These are phyloP conservation scores for Sphaeridia pumilis DNA, from an alignment of 2,888 invertebrate genomes.

Conservation along the genomic window DNA sequence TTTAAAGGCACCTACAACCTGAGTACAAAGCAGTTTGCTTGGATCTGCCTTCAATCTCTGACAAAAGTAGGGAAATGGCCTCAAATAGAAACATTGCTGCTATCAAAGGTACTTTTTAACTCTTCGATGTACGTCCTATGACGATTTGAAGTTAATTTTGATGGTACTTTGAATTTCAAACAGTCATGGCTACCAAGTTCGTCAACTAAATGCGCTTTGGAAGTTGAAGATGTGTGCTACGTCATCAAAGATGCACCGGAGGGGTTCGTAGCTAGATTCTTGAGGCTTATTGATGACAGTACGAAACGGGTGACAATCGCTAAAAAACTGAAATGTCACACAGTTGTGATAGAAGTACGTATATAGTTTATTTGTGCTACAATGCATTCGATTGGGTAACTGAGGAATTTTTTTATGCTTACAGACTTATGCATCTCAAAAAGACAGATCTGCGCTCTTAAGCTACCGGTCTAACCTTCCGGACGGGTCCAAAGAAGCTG, in stretches of 20 bases:
- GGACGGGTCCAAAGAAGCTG: constrained; percentile 57
- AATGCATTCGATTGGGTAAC: background rate
- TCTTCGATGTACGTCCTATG: background rate
- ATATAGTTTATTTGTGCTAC: background rate
- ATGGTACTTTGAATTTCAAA: background rate
- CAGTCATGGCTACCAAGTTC: constrained; percentile 44
- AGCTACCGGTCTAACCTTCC: constrained; percentile 52
- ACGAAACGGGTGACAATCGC: constrained; percentile 52
- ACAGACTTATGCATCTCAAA: constrained; percentile 46
- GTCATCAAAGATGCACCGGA: constrained; percentile 42
- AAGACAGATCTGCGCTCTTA: constrained; percentile 50
- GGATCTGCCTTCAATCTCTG: constrained; percentile 54
- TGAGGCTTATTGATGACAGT: constrained; percentile 46
- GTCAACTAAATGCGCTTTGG: constrained; percentile 42
- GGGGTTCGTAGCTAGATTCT: constrained; percentile 46
- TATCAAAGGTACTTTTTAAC: constrained; percentile 47
- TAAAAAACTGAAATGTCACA: constrained; percentile 52
- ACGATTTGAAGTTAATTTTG: background rate
- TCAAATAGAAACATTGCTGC: constrained; percentile 50
- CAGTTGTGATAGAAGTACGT: constrained; percentile 51
- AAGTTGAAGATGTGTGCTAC: constrained; percentile 43
- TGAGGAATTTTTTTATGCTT: constrained; percentile 6
- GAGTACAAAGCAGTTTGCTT: constrained; percentile 54
- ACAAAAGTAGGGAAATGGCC: constrained; percentile 52
- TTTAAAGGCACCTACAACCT: constrained; percentile 41